These are phyloP conservation scores for Electrona antarctica DNA, from an alignment of 2,113 vertebrate genomes.

Conservation along the genomic window DNA sequence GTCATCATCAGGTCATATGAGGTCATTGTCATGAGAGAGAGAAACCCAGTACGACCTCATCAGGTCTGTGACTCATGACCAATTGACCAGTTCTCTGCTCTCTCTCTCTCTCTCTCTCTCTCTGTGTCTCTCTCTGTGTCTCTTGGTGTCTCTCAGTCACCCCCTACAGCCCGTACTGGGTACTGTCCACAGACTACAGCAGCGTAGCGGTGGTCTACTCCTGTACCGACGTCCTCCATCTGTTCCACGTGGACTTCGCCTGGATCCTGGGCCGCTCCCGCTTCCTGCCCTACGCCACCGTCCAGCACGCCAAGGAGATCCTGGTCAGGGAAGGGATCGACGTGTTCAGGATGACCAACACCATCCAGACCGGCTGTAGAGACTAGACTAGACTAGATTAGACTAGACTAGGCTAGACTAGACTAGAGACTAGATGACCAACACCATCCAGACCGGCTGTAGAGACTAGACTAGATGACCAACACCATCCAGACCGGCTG, in stretches of 20 bases:
- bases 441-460: too few species aligned
- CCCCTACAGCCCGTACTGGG: constrained; percentile 84
- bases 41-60: neutral
- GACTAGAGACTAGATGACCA: too few species aligned
- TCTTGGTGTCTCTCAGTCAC: constrained; percentile 74
- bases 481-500: too few species aligned
- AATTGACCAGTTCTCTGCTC: neutral
- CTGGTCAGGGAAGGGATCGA: constrained; percentile 80
- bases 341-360: constrained; percentile 76
- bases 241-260: constrained; percentile 85
- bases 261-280: constrained; percentile 87
- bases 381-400: constrained; percentile 36
- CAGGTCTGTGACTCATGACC: too few species aligned
- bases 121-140: neutral
- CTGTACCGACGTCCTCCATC: constrained; percentile 82
- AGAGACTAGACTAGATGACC: too few species aligned
- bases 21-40: too few species aligned
- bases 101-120: neutral
- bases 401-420: too few species aligned
- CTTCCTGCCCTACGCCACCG: constrained; percentile 73
- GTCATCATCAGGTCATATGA: too few species aligned
- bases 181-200: constrained; percentile 88
- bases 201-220: constrained; percentile 86
- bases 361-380: constrained; percentile 84
- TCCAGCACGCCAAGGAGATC: constrained; percentile 78